Evolutionary conservation across 2,113 vertebrate species (phyloP).

Genomic region (Daubentonia madagascariensis): DNA sequence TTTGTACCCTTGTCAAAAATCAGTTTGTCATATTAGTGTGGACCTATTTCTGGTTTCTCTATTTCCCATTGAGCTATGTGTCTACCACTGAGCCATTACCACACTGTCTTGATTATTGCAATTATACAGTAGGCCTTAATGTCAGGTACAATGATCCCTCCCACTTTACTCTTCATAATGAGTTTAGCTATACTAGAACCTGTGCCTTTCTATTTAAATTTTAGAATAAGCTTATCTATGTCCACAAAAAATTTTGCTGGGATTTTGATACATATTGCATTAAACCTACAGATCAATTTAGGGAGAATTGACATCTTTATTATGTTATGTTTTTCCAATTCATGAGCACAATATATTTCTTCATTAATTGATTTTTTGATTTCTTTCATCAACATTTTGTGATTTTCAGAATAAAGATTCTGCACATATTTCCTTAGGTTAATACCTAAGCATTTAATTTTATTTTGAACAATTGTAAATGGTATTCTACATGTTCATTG

Average conservation of each 20-base stretch:
- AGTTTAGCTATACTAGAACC: neutral
- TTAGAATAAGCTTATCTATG: neutral
- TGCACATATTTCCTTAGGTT: neutral
- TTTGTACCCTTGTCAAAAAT: neutral
- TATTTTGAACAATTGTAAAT: neutral
- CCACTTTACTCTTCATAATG: neutral
- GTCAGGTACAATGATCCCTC: neutral
- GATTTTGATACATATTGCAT: neutral
- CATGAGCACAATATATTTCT: neutral
- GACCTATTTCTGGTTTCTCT: neutral
- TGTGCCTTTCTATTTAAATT: neutral
- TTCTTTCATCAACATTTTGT: neutral
- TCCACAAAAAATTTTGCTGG: neutral
- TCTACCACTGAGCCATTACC: neutral
- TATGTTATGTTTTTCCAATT: neutral
- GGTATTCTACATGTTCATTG: neutral
- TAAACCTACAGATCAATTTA: neutral
- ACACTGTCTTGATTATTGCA: neutral
- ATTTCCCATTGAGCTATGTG: neutral
- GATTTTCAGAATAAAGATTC: neutral
- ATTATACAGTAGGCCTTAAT: neutral
- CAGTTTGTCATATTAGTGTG: neutral
- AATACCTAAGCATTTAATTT: neutral
- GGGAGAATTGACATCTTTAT: neutral
- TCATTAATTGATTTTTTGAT: neutral